Evolutionary conservation across 2,888 invertebrate genomes (phyloP), one percentile per base, ranked within the genome.

Genomic region (Drosophila robusta): DNA sequence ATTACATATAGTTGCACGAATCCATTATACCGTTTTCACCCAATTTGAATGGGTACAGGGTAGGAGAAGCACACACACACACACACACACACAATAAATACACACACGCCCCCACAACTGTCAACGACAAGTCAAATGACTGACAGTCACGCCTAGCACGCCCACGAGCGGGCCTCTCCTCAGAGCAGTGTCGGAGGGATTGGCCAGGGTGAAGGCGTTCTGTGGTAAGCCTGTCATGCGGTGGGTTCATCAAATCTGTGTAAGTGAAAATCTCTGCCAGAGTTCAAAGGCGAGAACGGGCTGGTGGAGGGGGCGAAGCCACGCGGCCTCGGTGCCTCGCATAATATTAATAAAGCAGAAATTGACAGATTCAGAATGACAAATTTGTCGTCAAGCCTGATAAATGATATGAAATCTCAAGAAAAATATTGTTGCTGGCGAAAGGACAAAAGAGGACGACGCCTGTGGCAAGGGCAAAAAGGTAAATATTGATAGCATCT

Each of bases 291-390:
- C 29, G 9, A 4, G 39, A 14, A 9, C 12, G n/a, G 49, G 34
- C 14, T 4, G 46, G 7, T 0, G n/a, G 47, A 4, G 12, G 22
- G 22, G 7, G 3, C 18, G 9, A 0, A 12, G 18, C 9, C 44
- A 7, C n/a, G 47, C 9, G 44, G 61, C 9, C 16, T 46, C 61
- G 44, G 51, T 26, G 47, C 63, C 69, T 79, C 77, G 75, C 83
- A 81, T 83, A 87, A 90, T 80, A 88, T 89, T 89, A 89, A 90
- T 89, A 90, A 90, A 89, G 82, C 78, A 81, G 76, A 89, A 89
- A 90, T 90, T 90, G 89, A 90, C 90, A 90, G 90, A 80, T 87
- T 87, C 80, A 82, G 82, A 88, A 90, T 90, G 90, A 90, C 90
- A 90, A 90, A 90, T 90, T 90, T 89, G 87, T 89, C 89, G 73